These are phyloP conservation scores for Teinopalpus imperialis DNA, from an alignment of 2,888 invertebrate species.

Conservation along the genomic window DNA sequence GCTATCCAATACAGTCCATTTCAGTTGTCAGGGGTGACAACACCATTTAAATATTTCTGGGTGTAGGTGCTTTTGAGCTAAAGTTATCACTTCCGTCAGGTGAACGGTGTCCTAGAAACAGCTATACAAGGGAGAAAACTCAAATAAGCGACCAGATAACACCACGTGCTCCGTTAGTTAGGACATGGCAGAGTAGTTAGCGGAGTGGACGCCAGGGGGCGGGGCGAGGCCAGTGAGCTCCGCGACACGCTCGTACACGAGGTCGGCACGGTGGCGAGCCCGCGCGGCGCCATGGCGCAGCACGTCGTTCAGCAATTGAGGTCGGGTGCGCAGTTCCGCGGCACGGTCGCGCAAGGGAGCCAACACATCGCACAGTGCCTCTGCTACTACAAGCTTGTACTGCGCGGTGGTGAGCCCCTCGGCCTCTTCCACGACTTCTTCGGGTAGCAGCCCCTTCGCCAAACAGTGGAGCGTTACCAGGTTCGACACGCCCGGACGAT, in stretches of 20 bases:
- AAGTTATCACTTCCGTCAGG: no score
- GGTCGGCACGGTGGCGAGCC: conserved; percentile 83
- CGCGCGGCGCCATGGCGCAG: conserved; percentile 84
- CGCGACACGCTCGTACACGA: conserved; percentile 84
- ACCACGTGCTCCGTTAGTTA: no score
- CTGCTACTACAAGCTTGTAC: conserved; percentile 69
- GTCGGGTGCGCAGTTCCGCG: conserved; percentile 76
- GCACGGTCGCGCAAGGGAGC: conserved; percentile 41
- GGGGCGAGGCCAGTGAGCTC: conserved; percentile 79
- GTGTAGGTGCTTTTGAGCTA: no score
- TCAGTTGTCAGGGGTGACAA: no score
- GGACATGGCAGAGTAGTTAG: no score
- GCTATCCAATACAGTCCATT: no score
- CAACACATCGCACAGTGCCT: conserved; percentile 41
- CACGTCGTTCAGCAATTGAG: conserved; percentile 75
- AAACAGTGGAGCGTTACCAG: conserved; percentile 92
- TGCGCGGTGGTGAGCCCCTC: conserved; percentile 87
- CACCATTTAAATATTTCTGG: no score
- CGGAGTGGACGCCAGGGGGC: no score
- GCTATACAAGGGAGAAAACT: no score
- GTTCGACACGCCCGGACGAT: conserved; percentile 94
- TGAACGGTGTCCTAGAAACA: no score
- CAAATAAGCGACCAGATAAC: no score
- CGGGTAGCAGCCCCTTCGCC: conserved; percentile 84
- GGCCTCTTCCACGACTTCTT: conserved; percentile 86